Percentiles rank a stretch among this genome's conserved stretches.
These are phyloP conservation scores for Antigone vipio DNA, from an alignment of 2,113 vertebrate species.

Conservation along the genomic window DNA sequence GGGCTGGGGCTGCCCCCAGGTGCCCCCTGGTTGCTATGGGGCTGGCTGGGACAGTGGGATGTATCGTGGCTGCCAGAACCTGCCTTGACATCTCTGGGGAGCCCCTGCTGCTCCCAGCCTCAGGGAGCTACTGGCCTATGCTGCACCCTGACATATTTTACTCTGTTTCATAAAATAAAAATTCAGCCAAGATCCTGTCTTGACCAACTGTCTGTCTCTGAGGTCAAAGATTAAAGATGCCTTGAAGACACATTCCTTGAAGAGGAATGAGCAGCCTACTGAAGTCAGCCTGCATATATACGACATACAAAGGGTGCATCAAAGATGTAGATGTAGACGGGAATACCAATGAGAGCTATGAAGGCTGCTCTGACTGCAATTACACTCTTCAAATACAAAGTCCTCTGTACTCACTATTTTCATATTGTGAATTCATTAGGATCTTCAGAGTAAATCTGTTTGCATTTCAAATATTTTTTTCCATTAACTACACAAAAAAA, in stretches of 20 bases:
- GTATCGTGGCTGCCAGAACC: background rate
- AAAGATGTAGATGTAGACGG: background rate
- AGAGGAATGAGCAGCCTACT: background rate
- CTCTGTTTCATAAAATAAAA: background rate
- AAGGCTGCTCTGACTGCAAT: background rate
- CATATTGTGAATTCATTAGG: background rate
- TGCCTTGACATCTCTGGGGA: background rate
- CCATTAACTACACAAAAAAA: background rate
- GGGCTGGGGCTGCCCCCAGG: background rate
- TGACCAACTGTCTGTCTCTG: background rate
- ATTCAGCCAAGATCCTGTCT: background rate
- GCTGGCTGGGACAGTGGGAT: background rate
- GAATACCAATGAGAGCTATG: background rate
- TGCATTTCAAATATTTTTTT: background rate
- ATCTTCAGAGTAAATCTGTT: background rate
- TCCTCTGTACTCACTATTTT: background rate
- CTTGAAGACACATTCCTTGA: background rate
- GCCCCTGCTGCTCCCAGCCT: background rate
- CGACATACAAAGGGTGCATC: background rate
- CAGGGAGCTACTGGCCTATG: background rate
- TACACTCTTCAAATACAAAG: background rate
- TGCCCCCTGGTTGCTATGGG: background rate
- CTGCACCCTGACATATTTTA: background rate
- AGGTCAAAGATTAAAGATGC: conserved; percentile 40
- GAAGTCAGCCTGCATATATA: background rate